These are phyloP conservation scores for Xylophagus ater DNA, from an alignment of 2,888 invertebrate species.

Conservation along the genomic window DNA sequence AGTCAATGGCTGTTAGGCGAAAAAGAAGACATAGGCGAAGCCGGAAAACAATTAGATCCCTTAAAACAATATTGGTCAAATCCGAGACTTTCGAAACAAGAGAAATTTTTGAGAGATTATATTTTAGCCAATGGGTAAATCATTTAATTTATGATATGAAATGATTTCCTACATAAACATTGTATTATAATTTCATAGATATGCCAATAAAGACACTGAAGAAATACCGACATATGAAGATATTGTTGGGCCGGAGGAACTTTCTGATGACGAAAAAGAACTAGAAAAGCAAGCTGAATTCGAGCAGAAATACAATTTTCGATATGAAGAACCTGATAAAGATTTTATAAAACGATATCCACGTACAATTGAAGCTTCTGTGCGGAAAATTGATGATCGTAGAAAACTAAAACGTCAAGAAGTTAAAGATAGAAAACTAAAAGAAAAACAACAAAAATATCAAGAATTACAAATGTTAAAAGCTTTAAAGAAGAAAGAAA, in stretches of 20 bases:
- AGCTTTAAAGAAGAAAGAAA: slow-evolving; percentile 78
- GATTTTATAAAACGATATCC: slow-evolving; percentile 90
- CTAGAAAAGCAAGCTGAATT: slow-evolving; percentile 79
- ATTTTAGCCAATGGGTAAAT: slow-evolving; percentile 68
- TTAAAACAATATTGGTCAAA: slow-evolving; percentile 76
- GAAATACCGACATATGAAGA: slow-evolving; percentile 54
- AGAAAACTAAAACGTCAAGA: slow-evolving; percentile 70
- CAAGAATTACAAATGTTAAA: slow-evolving; percentile 82
- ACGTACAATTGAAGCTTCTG: slow-evolving; percentile 69
- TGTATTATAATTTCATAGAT: slow-evolving; percentile 28
- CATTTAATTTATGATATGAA: background rate
- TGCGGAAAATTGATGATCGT: slow-evolving; percentile 68
- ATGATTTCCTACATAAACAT: background rate
- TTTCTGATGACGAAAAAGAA: slow-evolving; percentile 68
- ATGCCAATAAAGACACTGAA: slow-evolving; percentile 41
- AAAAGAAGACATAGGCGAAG: slow-evolving; percentile 48
- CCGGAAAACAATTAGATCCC: slow-evolving; percentile 54
- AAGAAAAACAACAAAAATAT: slow-evolving; percentile 67
- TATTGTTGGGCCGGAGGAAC: slow-evolving; percentile 48
- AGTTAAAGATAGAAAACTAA: slow-evolving; percentile 58
- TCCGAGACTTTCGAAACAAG: slow-evolving; percentile 68
- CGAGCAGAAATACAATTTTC: slow-evolving; percentile 90
- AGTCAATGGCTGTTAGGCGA: slow-evolving; percentile 74
- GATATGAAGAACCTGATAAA: slow-evolving; percentile 92
- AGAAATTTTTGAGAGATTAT: slow-evolving; percentile 86